Base-by-base conservation (phyloP, 2,888 invertebrate species). In the Mesorhabditis sp. region DNA sequence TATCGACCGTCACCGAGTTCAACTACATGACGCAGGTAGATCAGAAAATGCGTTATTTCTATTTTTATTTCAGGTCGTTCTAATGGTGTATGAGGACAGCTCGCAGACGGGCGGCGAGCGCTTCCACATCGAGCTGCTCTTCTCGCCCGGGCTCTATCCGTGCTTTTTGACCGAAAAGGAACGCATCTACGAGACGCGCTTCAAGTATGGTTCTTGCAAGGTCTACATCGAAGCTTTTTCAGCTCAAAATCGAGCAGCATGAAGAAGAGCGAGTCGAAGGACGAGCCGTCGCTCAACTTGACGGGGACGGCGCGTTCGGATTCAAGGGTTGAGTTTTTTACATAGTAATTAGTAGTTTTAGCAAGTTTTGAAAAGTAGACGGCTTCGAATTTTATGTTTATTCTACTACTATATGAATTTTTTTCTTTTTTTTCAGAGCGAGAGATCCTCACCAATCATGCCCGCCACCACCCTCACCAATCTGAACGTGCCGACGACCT, bases 31-130 rank as follows among this genome's bases (percentile, higher is more conserved):
- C 96, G 4, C 97, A 98, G 88, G 93, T 98, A 4, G 15, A 13
- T 58, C 3, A 13, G 58, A 58, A 58, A 4, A 15, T 3, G 10
- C 3, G 2, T 2, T n/a, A 15, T n/a, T 15, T 3, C 41, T n/a
- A n/a, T n/a, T 10, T 15, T n/a, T 28, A 1, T 70, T 68, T 43
- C 72, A 81, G 74, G 76, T 82, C 10, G 93, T 98, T 43, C 95
- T 99, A 94, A 98, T 99, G 97, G 88, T 95, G 0, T 99, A 98
- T 86, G 98, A 98, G 88, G 98, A 99, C 88, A 96, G 76, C 94
- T 5, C 95, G 93, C 0, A 95, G 90, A 68, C 69, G 4, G 75
- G 72, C 43, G 72, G 74, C 6, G 88, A 89, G 65, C 80, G 96
- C 78, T 98, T 97, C 87, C 98, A 98, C 87, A 94, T 99, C 67